Base-by-base conservation (phyloP, 2,888 invertebrate species). In the Cantharis lateralis region DNA sequence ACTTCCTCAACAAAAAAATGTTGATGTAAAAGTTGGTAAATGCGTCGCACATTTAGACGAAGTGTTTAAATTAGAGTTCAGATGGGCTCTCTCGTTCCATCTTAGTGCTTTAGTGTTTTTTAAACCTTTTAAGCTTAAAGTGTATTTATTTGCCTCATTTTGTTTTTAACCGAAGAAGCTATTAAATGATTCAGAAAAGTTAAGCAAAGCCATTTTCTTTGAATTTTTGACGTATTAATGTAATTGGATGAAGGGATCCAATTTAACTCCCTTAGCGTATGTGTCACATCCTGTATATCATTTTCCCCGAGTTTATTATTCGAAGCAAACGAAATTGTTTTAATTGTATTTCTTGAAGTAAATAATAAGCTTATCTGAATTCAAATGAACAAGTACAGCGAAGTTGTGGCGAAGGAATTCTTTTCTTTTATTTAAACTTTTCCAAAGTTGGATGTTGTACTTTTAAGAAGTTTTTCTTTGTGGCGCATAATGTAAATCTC, bases 391-490 rank as follows among this genome's bases (percentile, higher is more conserved):
- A 32, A 16, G 24, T 26, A 16, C 26, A 48, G 15, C 10, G 15
- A 20, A 72, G 68, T 68, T 72, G 15, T 15, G 32, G 20, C 11
- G 32, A 48, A 66, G 18, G 7, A 68, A 66, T 68, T 72, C 72
- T 10, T 48, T 48, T 62, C 15, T 62, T 62, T 62, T 66, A 32
- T 48, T 18, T 66, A 66, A 24, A 66, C 66, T 72, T 18, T 66
- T 20, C 48, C 16, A 3, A 70, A 70, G 16, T 48, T 70, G 20
- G 32, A 76, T 77, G 74, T 77, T 77, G 63, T 70, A 72, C 78
- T 71, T 75, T 78, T 71, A 68, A 15, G 63, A 75, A 75, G 71
- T 72, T 75, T 72, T 75, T 62, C 68, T 72, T 75, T 70, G 68
- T 72, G 71, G 71, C 64, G 68, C 66, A 48, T 76, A 70, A 73